Evolutionary conservation across 35 echinoderm and acorn worm genomes (phyloP).

Genomic region (Holothuria glaberrima): DNA sequence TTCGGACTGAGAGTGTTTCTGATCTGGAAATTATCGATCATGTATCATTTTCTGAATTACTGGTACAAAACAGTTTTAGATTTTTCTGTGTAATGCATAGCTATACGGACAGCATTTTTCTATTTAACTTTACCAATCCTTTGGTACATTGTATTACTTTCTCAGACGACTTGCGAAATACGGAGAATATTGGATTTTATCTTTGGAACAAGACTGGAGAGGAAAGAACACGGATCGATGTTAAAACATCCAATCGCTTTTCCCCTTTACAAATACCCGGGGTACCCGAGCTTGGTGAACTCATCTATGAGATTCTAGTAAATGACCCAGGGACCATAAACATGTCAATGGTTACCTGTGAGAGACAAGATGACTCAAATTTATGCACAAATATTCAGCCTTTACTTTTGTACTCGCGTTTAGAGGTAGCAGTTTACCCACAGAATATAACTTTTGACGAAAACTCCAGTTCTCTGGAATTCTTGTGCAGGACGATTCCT

Average conservation of each 20-base stretch:
- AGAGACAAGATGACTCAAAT: too few relatives aligned
- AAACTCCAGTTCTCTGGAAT: too few relatives aligned
- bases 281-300: not conserved
- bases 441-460: too few relatives aligned
- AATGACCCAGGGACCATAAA: not conserved
- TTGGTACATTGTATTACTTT: not conserved
- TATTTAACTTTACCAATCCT: not conserved
- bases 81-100: not conserved
- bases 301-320: not conserved
- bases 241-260: not conserved
- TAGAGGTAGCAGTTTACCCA: not conserved
- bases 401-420: not conserved
- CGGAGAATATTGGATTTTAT: not conserved
- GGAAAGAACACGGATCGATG: not conserved
- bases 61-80: not conserved
- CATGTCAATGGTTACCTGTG: not conserved
- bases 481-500: too few relatives aligned
- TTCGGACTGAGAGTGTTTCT: not conserved
- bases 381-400: not conserved
- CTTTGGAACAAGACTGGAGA: not conserved
- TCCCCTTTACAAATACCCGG: too few relatives aligned
- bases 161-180: not conserved
- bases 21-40: not conserved
- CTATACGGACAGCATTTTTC: constrained; percentile 22
- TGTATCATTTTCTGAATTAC: not conserved